phyloP scores from a whole-genome alignment of 2,797 vertebrate genomes.

The Spinibarbus caldwelli region DNA sequence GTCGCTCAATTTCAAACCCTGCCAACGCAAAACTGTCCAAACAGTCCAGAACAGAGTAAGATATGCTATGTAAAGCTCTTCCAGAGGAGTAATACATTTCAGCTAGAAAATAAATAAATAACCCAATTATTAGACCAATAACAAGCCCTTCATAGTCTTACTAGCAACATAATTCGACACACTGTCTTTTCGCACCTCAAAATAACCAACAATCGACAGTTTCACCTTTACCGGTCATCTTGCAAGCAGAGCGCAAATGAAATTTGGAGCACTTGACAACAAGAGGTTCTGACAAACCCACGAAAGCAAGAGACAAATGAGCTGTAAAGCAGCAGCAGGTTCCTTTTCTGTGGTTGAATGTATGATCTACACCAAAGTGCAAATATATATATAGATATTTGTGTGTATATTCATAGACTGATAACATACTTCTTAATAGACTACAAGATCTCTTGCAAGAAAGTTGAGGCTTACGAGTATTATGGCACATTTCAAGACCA shows the following conservation, averaged over 20 bases:
- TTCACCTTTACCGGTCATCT: constrained; percentile 42
- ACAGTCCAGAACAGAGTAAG: constrained; percentile 17
- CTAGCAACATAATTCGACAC: neutral
- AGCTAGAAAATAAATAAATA: constrained; percentile 3
- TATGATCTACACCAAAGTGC: constrained; percentile 67
- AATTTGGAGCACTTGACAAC: constrained; percentile 71
- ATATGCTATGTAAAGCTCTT: constrained; percentile 29
- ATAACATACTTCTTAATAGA: constrained; percentile 69
- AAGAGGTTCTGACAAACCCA: constrained; percentile 70
- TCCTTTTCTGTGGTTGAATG: constrained; percentile 65
- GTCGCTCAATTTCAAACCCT: constrained; percentile 12
- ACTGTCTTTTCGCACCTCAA: constrained; percentile 4
- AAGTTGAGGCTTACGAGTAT: constrained; percentile 74
- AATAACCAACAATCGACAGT: constrained; percentile 13
- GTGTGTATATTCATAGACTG: constrained; percentile 62
- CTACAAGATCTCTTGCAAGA: constrained; percentile 74
- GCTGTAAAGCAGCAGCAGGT: constrained; percentile 68
- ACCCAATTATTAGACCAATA: constrained; percentile 37
- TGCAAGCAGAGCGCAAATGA: constrained; percentile 70
- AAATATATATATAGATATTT: constrained; percentile 67
- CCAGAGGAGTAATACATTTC: constrained; percentile 24
- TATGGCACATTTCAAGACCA: constrained; percentile 82
- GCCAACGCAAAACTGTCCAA: constrained; percentile 1
- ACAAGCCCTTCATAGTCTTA: constrained; percentile 39
- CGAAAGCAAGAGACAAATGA: constrained; percentile 68